phyloP scores from a whole-genome alignment of 2,113 vertebrate species.

The Anguilla japonica region DNA sequence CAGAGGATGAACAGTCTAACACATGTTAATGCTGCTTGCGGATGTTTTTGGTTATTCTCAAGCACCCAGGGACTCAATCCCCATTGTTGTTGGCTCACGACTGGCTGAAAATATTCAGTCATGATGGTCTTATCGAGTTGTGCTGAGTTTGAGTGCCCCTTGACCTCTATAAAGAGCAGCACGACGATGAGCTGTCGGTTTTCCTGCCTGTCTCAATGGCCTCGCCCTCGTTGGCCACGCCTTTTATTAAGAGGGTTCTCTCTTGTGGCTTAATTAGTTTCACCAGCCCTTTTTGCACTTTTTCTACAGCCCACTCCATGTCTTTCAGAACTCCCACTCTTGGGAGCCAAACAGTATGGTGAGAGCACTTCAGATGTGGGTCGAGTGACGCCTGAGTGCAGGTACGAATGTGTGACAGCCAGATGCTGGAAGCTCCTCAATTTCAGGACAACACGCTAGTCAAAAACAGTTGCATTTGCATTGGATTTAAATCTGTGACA shows the following conservation, averaged over 20 bases:
- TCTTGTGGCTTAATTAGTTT: slow-evolving; percentile 50
- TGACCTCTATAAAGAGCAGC: slow-evolving; percentile 36
- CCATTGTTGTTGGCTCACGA: background rate
- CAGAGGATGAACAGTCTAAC: background rate
- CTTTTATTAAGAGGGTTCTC: slow-evolving; percentile 25
- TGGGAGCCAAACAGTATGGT: background rate
- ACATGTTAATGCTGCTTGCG: background rate
- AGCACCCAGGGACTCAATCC: background rate
- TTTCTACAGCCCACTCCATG: background rate
- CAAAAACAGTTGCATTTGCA: background rate
- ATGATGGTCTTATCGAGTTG: background rate
- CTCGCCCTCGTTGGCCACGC: background rate
- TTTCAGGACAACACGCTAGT: background rate
- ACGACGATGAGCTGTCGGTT: background rate
- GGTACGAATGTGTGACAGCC: background rate
- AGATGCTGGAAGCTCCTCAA: background rate
- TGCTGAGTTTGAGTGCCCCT: slow-evolving; percentile 46
- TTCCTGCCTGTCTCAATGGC: background rate
- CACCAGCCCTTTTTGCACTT: slow-evolving; percentile 29
- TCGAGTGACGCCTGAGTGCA: background rate
- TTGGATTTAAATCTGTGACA: background rate
- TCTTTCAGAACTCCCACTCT: background rate
- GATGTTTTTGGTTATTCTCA: too few relatives aligned
- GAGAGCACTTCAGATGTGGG: background rate
- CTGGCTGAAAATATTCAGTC: background rate